Percentiles rank a stretch among this genome's conserved stretches.
Conservation (phyloP, 1,140 invertebrate species). For the Augochlora pura region DNA sequence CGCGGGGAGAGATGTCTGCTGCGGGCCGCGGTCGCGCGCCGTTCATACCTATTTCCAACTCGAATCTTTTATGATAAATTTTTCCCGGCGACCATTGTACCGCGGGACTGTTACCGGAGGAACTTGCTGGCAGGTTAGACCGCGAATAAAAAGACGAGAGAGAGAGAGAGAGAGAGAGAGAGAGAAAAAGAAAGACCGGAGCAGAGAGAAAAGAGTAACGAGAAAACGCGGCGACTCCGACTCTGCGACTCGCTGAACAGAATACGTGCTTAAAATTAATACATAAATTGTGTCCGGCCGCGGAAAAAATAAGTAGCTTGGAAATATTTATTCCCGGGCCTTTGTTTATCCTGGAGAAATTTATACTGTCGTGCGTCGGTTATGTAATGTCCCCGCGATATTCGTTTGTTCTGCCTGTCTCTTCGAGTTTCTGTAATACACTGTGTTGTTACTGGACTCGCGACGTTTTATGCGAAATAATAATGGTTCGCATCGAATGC, state of each 20-base stretch:
- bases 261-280: conserved; percentile 12
- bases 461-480: no score
- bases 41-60: conserved; percentile 26
- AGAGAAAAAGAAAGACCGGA: background rate
- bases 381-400: no score
- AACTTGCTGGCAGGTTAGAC: background rate
- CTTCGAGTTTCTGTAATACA: no score
- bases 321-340: background rate
- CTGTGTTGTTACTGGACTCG: no score
- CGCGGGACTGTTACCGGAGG: background rate
- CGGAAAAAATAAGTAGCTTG: background rate
- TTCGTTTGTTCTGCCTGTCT: no score
- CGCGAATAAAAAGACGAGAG: background rate
- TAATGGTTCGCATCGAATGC: no score
- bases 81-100: background rate
- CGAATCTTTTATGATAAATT: conserved; percentile 32
- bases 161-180: background rate
- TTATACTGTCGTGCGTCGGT: background rate
- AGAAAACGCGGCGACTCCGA: background rate
- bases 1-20: conserved; percentile 28
- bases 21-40: background rate
- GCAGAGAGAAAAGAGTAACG: background rate
- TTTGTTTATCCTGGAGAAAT: background rate
- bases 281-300: background rate
- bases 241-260: background rate